A percentile compares a stretch with the other conserved stretches of the same genome.
Evolutionary conservation across 1,140 invertebrate genomes (phyloP).

Genomic region (Pachypsylla venusta): DNA sequence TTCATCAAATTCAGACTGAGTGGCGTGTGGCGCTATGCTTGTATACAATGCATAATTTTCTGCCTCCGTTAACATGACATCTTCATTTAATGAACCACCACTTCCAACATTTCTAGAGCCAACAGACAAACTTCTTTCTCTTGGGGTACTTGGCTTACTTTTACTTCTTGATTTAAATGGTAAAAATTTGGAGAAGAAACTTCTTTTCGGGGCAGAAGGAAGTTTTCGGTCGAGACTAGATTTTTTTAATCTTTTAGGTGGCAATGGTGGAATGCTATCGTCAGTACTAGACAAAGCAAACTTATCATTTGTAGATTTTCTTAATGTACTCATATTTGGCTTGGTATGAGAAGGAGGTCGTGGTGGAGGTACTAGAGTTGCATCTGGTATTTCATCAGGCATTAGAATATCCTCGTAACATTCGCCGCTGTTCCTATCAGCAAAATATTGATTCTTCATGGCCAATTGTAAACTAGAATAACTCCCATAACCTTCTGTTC

Average conservation of each 20-base stretch:
- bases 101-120: slow-evolving; percentile 27
- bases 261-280: slow-evolving; percentile 46
- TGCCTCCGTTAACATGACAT: slow-evolving; percentile 55
- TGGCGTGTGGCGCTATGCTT: slow-evolving; percentile 63
- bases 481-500: slow-evolving; percentile 28
- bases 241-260: slow-evolving; percentile 60
- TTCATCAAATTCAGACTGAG: slow-evolving; percentile 71
- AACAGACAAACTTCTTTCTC: slow-evolving; percentile 8
- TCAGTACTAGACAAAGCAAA: not conserved
- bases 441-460: slow-evolving; percentile 50
- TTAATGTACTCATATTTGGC: slow-evolving; percentile 9
- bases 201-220: slow-evolving; percentile 38
- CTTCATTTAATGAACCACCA: slow-evolving; percentile 29
- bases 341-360: slow-evolving; percentile 24
- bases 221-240: slow-evolving; percentile 31
- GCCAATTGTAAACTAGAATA: slow-evolving; percentile 71
- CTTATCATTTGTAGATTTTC: not conserved
- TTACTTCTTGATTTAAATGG: slow-evolving; percentile 26
- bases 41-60: slow-evolving; percentile 76
- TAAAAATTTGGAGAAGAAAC: slow-evolving; percentile 50
- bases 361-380: slow-evolving; percentile 12
- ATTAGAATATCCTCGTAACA: slow-evolving; percentile 40
- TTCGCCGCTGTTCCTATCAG: slow-evolving; percentile 20
- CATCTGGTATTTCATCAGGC: slow-evolving; percentile 26
- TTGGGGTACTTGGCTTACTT: slow-evolving; percentile 9